Evolutionary conservation across 2,888 invertebrate genomes (phyloP).

Genomic region (Latrodectus hesperus): DNA sequence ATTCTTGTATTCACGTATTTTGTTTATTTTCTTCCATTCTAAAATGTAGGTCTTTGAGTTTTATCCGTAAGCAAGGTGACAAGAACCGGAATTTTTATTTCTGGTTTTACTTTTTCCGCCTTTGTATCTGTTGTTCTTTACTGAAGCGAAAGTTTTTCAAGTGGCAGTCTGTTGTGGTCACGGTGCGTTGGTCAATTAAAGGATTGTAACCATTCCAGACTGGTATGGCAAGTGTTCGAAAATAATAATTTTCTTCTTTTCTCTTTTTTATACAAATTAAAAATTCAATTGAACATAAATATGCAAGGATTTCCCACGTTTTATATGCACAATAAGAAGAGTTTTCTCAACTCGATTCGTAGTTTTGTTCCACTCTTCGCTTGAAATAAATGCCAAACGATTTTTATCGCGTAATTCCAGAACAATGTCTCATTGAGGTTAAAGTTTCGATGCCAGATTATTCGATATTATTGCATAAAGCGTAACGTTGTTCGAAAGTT

Average conservation of each 20-base stretch:
- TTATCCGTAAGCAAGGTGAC: conserved; percentile 64
- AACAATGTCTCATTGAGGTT: conserved; percentile 14
- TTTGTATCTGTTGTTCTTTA: conserved; percentile 44
- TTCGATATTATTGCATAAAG: background rate
- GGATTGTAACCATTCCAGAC: conserved; percentile 68
- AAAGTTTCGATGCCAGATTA: background rate
- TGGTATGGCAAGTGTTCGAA: conserved; percentile 56
- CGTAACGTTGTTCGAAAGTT: background rate
- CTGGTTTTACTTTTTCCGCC: conserved; percentile 49
- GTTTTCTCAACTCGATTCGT: background rate
- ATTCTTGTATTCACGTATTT: conserved; percentile 32
- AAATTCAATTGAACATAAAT: conserved; percentile 22
- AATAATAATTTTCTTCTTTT: conserved; percentile 8
- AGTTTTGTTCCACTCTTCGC: background rate
- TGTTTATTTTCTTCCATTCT: conserved; percentile 44
- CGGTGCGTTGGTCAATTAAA: conserved; percentile 61
- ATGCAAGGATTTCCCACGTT: conserved; percentile 31
- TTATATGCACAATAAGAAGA: conserved; percentile 36
- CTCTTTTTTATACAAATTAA: conserved; percentile 5
- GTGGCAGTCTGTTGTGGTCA: conserved; percentile 51
- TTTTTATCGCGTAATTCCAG: conserved; percentile 18
- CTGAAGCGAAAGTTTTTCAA: conserved; percentile 55
- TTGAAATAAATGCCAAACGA: background rate
- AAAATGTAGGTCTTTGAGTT: conserved; percentile 60
- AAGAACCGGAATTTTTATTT: conserved; percentile 66